A percentile compares a stretch with the other conserved stretches of the same genome.
phyloP scores from a whole-genome alignment of 2,113 vertebrate genomes.

The Cheirogaleus medius region DNA sequence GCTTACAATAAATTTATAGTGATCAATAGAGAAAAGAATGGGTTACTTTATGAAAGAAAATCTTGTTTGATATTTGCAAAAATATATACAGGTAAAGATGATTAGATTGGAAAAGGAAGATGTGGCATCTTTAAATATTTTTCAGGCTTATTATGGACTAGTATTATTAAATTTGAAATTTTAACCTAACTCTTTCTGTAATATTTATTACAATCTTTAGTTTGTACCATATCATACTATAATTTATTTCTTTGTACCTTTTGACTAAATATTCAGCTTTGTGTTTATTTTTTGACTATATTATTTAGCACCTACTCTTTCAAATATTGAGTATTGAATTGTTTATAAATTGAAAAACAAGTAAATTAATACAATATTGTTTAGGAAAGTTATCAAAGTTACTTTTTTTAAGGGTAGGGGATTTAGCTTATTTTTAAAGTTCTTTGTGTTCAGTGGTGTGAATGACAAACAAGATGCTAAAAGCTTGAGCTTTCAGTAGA shows the following conservation, averaged over 20 bases:
- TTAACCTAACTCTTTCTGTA: neutral
- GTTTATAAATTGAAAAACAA: neutral
- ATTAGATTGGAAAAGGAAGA: neutral
- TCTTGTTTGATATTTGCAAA: neutral
- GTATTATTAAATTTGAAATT: slow-evolving; percentile 32
- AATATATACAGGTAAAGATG: neutral
- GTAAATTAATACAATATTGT: neutral
- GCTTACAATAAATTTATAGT: neutral
- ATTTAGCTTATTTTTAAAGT: slow-evolving; percentile 29
- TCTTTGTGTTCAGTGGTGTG: neutral
- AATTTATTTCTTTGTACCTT: slow-evolving; percentile 19
- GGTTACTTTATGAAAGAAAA: slow-evolving; percentile 27
- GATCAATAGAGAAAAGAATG: neutral
- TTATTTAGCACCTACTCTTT: neutral
- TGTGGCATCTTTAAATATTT: neutral
- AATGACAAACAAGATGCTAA: neutral
- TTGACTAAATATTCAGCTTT: slow-evolving; percentile 8
- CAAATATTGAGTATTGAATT: slow-evolving; percentile 16
- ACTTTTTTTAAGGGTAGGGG: neutral
- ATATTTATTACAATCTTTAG: neutral
- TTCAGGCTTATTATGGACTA: neutral
- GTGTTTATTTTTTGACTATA: neutral
- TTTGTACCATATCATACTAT: neutral
- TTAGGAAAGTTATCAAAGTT: neutral
- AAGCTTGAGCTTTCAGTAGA: neutral